Conservation (phyloP, 1,140 invertebrate genomes). For the Cydia splendana region DNA sequence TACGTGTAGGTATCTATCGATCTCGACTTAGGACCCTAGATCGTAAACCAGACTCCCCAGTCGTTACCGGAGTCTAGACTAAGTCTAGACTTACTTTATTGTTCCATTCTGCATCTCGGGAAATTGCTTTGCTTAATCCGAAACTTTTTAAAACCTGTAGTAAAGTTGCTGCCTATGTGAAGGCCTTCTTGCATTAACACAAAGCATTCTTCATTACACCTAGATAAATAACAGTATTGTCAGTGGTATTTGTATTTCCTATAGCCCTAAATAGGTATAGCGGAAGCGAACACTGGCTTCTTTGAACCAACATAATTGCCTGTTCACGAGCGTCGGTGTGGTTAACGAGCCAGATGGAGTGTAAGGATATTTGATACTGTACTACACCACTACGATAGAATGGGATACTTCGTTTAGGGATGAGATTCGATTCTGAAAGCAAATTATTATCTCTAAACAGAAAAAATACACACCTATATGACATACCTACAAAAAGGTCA, state of each 20-base stretch:
- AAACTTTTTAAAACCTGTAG: not conserved
- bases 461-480: no score
- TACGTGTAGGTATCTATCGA: conserved; percentile 21
- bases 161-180: no score
- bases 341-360: not conserved
- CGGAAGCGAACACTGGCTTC: conserved; percentile 42
- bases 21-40: conserved; percentile 38
- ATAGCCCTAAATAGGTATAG: conserved; percentile 44
- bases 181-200: conserved; percentile 32
- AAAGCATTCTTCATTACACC: not conserved
- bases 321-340: conserved; percentile 10
- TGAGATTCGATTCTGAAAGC: not conserved
- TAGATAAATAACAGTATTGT: conserved; percentile 6
- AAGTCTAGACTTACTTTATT: conserved; percentile 56
- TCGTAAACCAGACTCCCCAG: conserved; percentile 20
- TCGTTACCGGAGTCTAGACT: conserved; percentile 52
- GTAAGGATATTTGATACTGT: not conserved
- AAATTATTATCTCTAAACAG: no score
- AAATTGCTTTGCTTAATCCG: not conserved
- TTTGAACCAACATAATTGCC: conserved; percentile 4
- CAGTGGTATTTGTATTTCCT: conserved; percentile 35
- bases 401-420: conserved; percentile 33
- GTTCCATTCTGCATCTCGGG: conserved; percentile 25
- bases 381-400: not conserved
- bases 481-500: no score